Percentiles rank a stretch among this genome's conserved stretches.
phyloP scores from a whole-genome alignment of 2,888 invertebrate genomes.

The Tachina grossa region DNA sequence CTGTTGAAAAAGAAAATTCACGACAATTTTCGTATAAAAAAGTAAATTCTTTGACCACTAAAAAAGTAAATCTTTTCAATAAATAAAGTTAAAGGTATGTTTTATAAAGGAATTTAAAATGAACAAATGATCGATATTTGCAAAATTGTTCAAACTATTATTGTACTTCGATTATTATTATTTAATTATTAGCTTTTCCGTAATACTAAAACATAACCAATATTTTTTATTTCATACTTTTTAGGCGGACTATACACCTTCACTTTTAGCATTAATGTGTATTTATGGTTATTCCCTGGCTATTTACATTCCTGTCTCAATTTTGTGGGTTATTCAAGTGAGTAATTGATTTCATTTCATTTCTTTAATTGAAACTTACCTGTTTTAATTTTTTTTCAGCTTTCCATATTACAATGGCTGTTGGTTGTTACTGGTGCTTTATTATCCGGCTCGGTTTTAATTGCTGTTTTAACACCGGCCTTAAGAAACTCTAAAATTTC shows the following conservation, averaged over 20 bases:
- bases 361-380: not conserved
- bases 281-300: constrained; percentile 97
- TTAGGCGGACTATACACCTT: constrained; percentile 85
- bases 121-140: no score
- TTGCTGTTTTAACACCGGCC: constrained; percentile 92
- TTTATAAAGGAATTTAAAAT: no score
- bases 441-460: constrained; percentile 93
- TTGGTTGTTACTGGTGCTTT: constrained; percentile 91
- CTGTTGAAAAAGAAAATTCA: not conserved
- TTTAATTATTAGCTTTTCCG: no score
- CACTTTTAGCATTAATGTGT: constrained; percentile 94
- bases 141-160: no score
- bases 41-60: no score
- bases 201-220: no score
- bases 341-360: constrained; percentile 47
- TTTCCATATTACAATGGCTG: constrained; percentile 93
- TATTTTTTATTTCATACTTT: constrained; percentile 74
- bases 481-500: constrained; percentile 87
- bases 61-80: no score
- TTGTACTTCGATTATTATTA: no score
- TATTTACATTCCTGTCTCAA: constrained; percentile 96
- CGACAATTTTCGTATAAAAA: not conserved
- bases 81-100: no score
- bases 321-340: constrained; percentile 94
- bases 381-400: constrained; percentile 74